These are phyloP conservation scores for Pachycephala philippinensis DNA, from an alignment of 2,113 vertebrate species.

Conservation along the genomic window DNA sequence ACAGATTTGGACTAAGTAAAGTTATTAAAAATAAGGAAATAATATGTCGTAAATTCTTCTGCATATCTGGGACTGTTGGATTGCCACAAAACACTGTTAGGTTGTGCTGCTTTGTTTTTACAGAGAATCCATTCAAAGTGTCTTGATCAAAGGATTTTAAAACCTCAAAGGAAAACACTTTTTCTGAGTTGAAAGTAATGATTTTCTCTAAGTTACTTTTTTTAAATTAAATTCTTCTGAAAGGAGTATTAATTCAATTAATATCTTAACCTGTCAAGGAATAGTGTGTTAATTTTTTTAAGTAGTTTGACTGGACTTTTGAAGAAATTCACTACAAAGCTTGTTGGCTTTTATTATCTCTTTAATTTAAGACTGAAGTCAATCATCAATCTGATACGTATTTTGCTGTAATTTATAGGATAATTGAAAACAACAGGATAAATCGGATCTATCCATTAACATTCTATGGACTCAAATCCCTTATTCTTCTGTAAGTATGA, in stretches of 20 bases:
- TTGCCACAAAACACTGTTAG: not conserved
- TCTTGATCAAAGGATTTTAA: not conserved
- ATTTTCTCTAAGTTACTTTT: not conserved
- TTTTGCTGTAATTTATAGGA: constrained; percentile 72
- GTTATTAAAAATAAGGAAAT: not conserved
- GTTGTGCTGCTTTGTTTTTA: not conserved
- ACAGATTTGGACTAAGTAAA: not conserved
- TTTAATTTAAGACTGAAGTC: not conserved
- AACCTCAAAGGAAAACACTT: not conserved
- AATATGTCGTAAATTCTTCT: not conserved
- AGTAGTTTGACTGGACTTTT: not conserved
- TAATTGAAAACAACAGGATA: constrained; percentile 93
- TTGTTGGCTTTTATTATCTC: not conserved
- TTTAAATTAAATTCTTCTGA: not conserved
- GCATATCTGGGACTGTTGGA: not conserved
- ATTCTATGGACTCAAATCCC: constrained; percentile 89
- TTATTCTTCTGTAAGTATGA: constrained; percentile 90
- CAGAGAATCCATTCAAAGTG: not conserved
- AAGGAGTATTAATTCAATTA: not conserved
- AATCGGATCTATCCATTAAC: constrained; percentile 83
- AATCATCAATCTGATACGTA: not conserved
- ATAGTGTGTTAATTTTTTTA: not conserved
- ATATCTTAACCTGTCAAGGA: not conserved
- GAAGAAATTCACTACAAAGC: not conserved
- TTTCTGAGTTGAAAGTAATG: not conserved